Conservation (phyloP, 2,888 invertebrate species). For the Lochmaea crataegi region DNA sequence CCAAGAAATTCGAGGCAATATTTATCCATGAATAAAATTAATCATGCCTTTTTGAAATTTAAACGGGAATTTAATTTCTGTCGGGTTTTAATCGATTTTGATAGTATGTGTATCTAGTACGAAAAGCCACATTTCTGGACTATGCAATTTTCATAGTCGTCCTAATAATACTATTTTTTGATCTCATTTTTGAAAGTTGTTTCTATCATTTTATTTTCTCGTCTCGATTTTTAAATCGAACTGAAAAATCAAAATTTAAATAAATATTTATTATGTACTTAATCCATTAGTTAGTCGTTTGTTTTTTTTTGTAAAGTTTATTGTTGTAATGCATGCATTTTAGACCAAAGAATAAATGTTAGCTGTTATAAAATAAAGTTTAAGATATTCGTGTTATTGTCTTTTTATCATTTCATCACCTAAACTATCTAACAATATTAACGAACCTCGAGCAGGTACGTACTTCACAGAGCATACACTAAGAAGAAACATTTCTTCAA, state of each 20-base stretch:
- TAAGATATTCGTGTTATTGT: conserved; percentile 8
- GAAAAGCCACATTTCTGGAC: too few relatives aligned
- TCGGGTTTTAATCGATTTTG: too few relatives aligned
- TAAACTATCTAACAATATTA: neutral
- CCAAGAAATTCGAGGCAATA: too few relatives aligned
- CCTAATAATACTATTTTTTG: too few relatives aligned
- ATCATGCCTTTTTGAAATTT: too few relatives aligned
- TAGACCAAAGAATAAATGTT: conserved; percentile 50
- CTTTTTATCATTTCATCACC: conserved; percentile 13
- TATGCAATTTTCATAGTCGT: too few relatives aligned
- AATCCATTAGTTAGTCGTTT: neutral
- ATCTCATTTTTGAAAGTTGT: too few relatives aligned
- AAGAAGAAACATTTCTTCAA: conserved; percentile 2
- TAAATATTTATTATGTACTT: conserved; percentile 4
- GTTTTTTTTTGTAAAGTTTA: conserved; percentile 4
- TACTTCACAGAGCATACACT: conserved; percentile 6
- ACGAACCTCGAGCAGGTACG: conserved; percentile 6
- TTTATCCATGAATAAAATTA: too few relatives aligned
- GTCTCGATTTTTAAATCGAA: neutral
- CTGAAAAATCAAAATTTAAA: neutral
- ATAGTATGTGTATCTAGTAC: too few relatives aligned
- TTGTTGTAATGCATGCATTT: conserved; percentile 38
- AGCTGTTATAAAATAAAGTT: conserved; percentile 40
- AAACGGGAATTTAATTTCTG: too few relatives aligned
- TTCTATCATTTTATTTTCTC: too few relatives aligned